A percentile compares a stretch with the other conserved stretches of the same genome.
phyloP scores from a whole-genome alignment of 1,140 invertebrate genomes.

The Apis florea region DNA sequence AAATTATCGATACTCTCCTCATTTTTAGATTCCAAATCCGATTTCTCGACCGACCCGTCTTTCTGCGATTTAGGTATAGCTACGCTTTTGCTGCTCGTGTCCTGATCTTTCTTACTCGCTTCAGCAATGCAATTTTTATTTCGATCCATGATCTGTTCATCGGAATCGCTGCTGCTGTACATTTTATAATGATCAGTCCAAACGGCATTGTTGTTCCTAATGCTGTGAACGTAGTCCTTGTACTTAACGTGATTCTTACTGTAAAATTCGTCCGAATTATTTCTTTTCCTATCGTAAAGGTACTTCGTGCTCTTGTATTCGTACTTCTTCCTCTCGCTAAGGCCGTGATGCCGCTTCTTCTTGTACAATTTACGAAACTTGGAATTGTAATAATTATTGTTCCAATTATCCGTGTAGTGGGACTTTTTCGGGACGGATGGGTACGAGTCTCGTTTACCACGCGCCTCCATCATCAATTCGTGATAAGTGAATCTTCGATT shows the following conservation, averaged over 20 bases:
- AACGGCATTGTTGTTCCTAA: conserved; percentile 33
- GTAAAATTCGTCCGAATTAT: conserved; percentile 23
- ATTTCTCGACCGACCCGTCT: not conserved
- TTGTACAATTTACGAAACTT: conserved; percentile 51
- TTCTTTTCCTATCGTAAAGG: conserved; percentile 21
- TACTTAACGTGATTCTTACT: conserved; percentile 6
- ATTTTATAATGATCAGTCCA: conserved; percentile 23
- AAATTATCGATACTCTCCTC: not conserved
- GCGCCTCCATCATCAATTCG: conserved; percentile 71
- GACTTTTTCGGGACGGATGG: conserved; percentile 28
- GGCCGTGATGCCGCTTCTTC: conserved; percentile 24
- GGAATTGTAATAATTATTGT: conserved; percentile 49
- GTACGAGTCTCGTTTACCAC: conserved; percentile 58
- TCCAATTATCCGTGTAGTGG: conserved; percentile 38
- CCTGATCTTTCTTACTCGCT: not conserved
- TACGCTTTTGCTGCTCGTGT: not conserved
- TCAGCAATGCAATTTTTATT: conserved; percentile 5
- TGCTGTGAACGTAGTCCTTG: conserved; percentile 24
- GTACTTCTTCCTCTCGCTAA: conserved; percentile 8
- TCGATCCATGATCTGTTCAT: conserved; percentile 28
- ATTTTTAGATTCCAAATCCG: not conserved
- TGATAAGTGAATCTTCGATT: conserved; percentile 76
- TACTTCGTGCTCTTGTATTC: conserved; percentile 25
- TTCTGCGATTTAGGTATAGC: not conserved
- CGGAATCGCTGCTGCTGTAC: conserved; percentile 37